Evolutionary conservation across 2,888 invertebrate genomes (phyloP).

Genomic region (Ephialtes manifestator): DNA sequence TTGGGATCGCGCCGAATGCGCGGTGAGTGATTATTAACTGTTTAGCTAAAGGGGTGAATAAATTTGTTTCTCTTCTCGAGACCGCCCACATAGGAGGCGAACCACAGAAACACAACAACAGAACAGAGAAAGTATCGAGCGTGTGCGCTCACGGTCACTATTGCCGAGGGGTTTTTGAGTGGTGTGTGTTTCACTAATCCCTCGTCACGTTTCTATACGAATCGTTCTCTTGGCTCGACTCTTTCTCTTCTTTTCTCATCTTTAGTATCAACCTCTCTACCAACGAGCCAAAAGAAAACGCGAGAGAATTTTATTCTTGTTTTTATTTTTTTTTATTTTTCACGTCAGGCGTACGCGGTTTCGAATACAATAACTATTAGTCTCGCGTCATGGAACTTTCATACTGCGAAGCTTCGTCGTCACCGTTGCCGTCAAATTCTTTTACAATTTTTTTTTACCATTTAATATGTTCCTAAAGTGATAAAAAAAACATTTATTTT

Average conservation of each 20-base stretch:
- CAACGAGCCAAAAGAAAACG: conserved; percentile 52
- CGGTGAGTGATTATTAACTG: conserved; percentile 77
- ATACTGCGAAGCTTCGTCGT: conserved; percentile 32
- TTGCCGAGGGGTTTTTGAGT: conserved; percentile 22
- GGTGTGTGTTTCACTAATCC: conserved; percentile 53
- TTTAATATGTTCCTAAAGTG: no score
- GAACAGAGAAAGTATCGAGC: conserved; percentile 14
- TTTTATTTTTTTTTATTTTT: conserved; percentile 32
- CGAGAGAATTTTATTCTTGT: conserved; percentile 51
- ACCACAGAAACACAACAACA: conserved; percentile 41
- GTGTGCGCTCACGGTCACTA: conserved; percentile 9
- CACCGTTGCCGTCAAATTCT: no score
- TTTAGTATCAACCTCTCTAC: conserved; percentile 36
- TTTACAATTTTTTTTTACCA: no score
- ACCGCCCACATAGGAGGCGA: conserved; percentile 74
- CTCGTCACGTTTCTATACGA: conserved; percentile 40
- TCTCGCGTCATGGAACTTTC: conserved; percentile 63
- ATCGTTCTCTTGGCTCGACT: conserved; percentile 9
- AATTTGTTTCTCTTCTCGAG: conserved; percentile 72
- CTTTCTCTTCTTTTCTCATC: conserved; percentile 29
- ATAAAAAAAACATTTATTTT: no score
- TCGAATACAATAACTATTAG: conserved; percentile 68
- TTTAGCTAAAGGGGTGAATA: conserved; percentile 77
- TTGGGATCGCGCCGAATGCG: conserved; percentile 44
- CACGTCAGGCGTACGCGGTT: conserved; percentile 47